Conservation (phyloP, 2,797 vertebrate genomes). For the Falco naumanni region DNA sequence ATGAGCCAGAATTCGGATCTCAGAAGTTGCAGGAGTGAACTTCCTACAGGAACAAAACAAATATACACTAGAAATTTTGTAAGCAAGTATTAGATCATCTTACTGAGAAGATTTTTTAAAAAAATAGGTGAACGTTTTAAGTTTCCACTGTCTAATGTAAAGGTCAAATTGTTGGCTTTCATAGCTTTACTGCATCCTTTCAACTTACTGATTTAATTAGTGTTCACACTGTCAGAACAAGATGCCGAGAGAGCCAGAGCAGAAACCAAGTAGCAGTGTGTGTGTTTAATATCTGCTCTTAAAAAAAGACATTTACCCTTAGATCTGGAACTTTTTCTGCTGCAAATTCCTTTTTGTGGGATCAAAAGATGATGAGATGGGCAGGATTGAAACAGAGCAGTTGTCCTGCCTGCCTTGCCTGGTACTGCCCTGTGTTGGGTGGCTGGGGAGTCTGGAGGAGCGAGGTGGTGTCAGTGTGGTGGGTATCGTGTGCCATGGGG, state of each 20-base stretch:
- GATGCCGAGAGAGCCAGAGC: background rate
- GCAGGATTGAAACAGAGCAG: background rate
- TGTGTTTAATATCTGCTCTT: background rate
- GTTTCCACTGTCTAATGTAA: background rate
- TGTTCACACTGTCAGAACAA: background rate
- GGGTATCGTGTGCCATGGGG: rapidly evolving
- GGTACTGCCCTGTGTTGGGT: no score
- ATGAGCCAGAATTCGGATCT: background rate
- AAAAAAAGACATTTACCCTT: background rate
- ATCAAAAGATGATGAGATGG: background rate
- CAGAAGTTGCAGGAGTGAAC: background rate
- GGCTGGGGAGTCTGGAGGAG: background rate
- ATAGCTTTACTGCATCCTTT: background rate
- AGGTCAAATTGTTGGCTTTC: conserved; percentile 15
- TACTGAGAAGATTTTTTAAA: background rate
- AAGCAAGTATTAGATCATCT: background rate
- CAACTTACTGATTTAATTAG: conserved; percentile 14
- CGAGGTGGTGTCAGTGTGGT: rapidly evolving
- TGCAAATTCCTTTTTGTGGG: background rate
- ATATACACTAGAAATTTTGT: background rate
- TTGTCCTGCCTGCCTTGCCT: background rate
- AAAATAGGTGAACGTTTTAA: conserved; percentile 20
- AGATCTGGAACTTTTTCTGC: background rate
- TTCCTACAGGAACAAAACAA: background rate
- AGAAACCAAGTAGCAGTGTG: background rate